These are phyloP conservation scores for Kryptopterus vitreolus DNA, from an alignment of 2,797 vertebrate genomes.

Conservation along the genomic window DNA sequence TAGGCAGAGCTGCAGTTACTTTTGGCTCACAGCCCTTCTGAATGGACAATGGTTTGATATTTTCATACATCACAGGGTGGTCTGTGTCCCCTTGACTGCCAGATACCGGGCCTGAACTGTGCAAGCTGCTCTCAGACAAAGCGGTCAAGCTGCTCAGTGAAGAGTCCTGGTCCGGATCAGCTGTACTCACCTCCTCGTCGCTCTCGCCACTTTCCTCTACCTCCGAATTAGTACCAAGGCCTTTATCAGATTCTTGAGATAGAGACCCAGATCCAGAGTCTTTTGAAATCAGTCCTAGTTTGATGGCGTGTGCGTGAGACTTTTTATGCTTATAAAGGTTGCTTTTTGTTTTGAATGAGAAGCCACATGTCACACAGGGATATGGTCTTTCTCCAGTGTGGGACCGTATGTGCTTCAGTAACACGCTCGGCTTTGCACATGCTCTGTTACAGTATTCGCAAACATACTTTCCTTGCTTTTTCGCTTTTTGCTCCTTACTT, in stretches of 20 bases:
- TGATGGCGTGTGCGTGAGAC: conserved; percentile 95
- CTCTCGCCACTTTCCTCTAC: conserved; percentile 92
- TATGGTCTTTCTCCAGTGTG: conserved; percentile 97
- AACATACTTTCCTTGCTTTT: conserved; percentile 95
- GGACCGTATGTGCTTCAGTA: conserved; percentile 96
- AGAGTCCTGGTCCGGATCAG: conserved; percentile 82
- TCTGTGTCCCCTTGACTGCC: conserved; percentile 71
- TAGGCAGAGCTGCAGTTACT: conserved; percentile 83
- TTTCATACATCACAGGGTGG: conserved; percentile 56
- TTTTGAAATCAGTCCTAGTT: conserved; percentile 88
- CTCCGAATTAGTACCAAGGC: conserved; percentile 87
- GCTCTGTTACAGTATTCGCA: conserved; percentile 94
- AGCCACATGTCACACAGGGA: conserved; percentile 94
- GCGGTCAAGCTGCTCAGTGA: conserved; percentile 76
- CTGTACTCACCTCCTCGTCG: conserved; percentile 87
- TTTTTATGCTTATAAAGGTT: conserved; percentile 99
- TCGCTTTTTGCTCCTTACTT: conserved; percentile 93
- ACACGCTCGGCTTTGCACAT: conserved; percentile 96
- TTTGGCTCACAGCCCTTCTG: conserved; percentile 78
- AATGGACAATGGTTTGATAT: conserved; percentile 67
- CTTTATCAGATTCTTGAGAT: conserved; percentile 93
- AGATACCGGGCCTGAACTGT: conserved; percentile 69
- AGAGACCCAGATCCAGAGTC: conserved; percentile 84
- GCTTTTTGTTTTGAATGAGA: conserved; percentile 99
- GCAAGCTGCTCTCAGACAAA: conserved; percentile 75